These are phyloP conservation scores for Sinhomidia bicolor DNA, from an alignment of 2,888 invertebrate genomes.

Conservation along the genomic window DNA sequence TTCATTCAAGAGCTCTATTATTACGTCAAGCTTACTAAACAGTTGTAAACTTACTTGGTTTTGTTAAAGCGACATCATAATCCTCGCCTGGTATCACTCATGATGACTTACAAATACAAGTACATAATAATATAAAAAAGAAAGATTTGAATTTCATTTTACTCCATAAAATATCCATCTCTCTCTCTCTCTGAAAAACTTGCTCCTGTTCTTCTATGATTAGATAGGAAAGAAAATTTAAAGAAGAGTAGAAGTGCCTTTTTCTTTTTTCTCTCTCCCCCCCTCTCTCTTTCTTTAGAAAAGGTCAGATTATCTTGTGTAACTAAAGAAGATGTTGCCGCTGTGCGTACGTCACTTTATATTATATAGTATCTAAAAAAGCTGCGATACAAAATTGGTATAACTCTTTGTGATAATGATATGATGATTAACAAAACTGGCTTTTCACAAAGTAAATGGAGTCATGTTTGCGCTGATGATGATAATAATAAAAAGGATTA, in stretches of 20 bases:
- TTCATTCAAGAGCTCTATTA: background rate
- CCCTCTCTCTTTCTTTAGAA: background rate
- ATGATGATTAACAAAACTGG: conserved; percentile 24
- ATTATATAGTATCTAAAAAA: background rate
- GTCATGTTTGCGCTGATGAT: background rate
- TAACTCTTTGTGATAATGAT: conserved; percentile 36
- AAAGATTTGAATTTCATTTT: background rate
- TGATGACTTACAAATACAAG: too few species aligned
- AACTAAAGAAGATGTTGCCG: background rate
- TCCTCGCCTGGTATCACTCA: background rate
- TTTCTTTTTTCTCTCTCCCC: too few species aligned
- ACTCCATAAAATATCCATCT: background rate
- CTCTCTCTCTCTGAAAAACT: conserved; percentile 3
- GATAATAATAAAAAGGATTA: background rate
- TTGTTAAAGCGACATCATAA: background rate
- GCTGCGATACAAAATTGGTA: background rate
- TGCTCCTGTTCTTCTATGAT: conserved; percentile 3
- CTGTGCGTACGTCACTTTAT: background rate
- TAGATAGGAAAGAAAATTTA: background rate
- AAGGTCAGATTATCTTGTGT: conserved; percentile 1
- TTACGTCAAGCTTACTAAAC: too few species aligned
- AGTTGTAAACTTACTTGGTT: background rate
- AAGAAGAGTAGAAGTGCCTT: background rate
- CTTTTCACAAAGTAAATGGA: conserved; percentile 5
- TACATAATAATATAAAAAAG: background rate